Evolutionary conservation across 2,797 vertebrate species (phyloP), one percentile per base, ranked within the genome.

Genomic region (Bovichtus diacanthus): DNA sequence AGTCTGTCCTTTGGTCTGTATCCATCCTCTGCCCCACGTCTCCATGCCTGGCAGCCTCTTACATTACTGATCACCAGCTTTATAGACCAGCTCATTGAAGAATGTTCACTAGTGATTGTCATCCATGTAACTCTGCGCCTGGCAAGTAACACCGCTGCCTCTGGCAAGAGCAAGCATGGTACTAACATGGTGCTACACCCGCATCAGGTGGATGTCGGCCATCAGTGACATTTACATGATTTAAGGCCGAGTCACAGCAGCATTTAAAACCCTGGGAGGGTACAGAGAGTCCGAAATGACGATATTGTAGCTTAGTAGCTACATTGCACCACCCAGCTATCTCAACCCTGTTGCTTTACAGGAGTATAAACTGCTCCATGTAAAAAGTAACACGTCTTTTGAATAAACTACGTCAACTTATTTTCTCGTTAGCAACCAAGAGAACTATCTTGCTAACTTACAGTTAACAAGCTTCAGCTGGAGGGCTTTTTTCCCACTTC

Each of bases 81-180:
- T 43, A 54, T 54, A 41, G 64, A 69, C 19, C n/a, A 47, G 63
- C n/a, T 41, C 43, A 43, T 19, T 83, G 76, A 82, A 72, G 46
- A 76, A 43, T 70, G 61, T 47, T 44, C 19, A 36, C 49, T 60
- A 16, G 12, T n/a, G 10, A 61, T 43, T n/a, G n/a, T 36, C 43
- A 10, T 58, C 44, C 18, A 50, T 68, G 62, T 56, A 54, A 31
- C 16, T 58, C 36, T 21, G 43, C 39, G n/a, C n/a, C n/a, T n/a
- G n/a, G n/a, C n/a, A n/a, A n/a, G n/a, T n/a, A n/a, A n/a, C 56
- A 25, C 44, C 62, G 51, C 36, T 61, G 41, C 49, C 50, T 25
- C 23, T 21, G 49, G 58, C 39, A 21, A 39, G 25, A 70, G 7
- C 36, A 23, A 60, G 25, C 38, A 4, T 12, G 3, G 18, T 29